These are phyloP conservation scores for Baryphthengus martii DNA, from an alignment of 2,113 vertebrate species.

Conservation along the genomic window DNA sequence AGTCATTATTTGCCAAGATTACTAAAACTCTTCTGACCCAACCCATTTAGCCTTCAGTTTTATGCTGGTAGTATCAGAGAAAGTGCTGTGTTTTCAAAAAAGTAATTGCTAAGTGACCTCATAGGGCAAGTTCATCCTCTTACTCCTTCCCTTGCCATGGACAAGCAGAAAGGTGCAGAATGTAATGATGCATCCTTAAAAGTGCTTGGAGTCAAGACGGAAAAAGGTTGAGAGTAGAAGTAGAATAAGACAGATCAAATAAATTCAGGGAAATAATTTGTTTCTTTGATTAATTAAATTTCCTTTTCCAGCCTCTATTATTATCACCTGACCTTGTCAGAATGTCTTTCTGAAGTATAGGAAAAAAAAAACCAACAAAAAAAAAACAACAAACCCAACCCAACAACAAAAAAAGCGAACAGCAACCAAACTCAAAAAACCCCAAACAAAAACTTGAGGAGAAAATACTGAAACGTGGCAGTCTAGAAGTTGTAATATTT, in stretches of 20 bases:
- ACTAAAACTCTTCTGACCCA: neutral
- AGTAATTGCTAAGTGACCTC: slow-evolving; percentile 8
- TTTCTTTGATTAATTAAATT: neutral
- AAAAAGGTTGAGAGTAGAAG: neutral
- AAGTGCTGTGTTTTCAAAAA: slow-evolving; percentile 31
- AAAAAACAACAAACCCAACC: neutral
- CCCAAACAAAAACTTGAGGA: neutral
- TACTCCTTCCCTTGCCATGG: neutral
- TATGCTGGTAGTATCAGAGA: neutral
- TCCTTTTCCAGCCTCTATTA: neutral
- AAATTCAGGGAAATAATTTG: neutral
- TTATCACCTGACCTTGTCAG: neutral
- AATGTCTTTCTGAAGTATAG: neutral
- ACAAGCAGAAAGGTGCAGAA: neutral
- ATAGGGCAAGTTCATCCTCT: neutral
- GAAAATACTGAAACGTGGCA: neutral
- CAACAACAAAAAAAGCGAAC: too few species aligned
- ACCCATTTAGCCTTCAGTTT: slow-evolving; percentile 21
- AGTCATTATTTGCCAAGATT: slow-evolving; percentile 13
- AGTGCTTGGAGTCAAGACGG: neutral
- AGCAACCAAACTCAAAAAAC: too few species aligned
- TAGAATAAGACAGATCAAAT: neutral
- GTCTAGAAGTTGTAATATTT: neutral
- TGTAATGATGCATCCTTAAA: neutral
- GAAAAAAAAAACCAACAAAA: neutral